Base-by-base conservation (phyloP, 2,113 vertebrate species). In the Phylloscopus trochilus region DNA sequence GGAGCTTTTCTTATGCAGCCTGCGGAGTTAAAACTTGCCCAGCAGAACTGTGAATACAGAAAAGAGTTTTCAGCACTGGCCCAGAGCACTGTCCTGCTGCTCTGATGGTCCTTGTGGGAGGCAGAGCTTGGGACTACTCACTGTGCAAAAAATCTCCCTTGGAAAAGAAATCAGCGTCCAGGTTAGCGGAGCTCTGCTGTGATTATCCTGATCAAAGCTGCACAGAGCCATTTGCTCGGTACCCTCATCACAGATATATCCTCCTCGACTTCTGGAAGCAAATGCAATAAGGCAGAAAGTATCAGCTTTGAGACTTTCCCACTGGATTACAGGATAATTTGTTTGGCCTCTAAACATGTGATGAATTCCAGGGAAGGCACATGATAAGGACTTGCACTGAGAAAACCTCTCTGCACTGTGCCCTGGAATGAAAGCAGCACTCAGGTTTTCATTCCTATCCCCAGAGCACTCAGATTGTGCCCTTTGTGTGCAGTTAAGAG, bases 281-380 rank as follows among this genome's bases (percentile, higher is more conserved):
- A 89, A 83, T 31, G 79, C 64, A 94, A 30, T 78, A n/a, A 77
- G 75, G 82, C 72, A 88, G 87, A 83, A 74, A 44, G 59, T 53
- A 77, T 21, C 82, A 74, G 79, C 85, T 97, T 94, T 96, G 90
- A 93, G 94, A 58, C 85, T 93, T 94, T 81, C 90, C 52, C 84
- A 17, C 63, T 52, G 85, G 90, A 93, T 95, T 95, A 88, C 52
- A 51, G 85, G 82, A 91, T 69, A n/a, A 95, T 91, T 94, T 93
- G 53, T 91, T 91, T 90, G 93, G 75, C 39, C 35, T 91, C 59
- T 73, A 93, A 93, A 55, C 55, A 81, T 30, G 64, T 55, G 78
- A 70, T 0, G 2, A 88, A 53, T 95, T 92, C 26, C 2, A 41
- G 51, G 16, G 66, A 75, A 72, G 81, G 80, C 72, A 49, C 44